Evolutionary conservation across 37 sponge, comb jelly and placozoan genomes (phyloP).

Genomic region (Halichondria panicea): DNA sequence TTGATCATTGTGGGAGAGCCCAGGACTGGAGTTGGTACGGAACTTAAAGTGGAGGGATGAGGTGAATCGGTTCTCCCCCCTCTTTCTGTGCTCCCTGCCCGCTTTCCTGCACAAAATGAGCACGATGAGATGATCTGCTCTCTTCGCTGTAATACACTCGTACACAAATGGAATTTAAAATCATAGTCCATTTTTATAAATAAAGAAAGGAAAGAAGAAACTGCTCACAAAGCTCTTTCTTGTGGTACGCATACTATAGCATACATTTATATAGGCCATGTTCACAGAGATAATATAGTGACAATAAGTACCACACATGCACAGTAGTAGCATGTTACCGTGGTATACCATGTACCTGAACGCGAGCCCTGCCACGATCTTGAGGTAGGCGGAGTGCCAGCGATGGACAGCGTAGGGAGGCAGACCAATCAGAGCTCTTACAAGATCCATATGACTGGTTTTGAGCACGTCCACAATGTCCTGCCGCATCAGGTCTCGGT

Average conservation of each 20-base stretch:
- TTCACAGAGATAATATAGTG: background rate
- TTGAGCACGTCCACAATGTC: slow-evolving; percentile 92
- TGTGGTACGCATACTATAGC: background rate
- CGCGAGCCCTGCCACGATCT: slow-evolving; percentile 16
- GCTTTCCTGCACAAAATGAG: slow-evolving; percentile 15
- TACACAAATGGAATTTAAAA: background rate
- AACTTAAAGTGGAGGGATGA: background rate
- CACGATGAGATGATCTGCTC: background rate
- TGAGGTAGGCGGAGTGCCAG: slow-evolving; percentile 51
- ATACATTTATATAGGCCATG: background rate
- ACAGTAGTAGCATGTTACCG: background rate
- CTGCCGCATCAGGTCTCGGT: slow-evolving; percentile 87
- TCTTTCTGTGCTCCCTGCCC: slow-evolving; percentile 19
- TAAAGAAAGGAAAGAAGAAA: too few species aligned
- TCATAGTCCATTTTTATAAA: too few species aligned
- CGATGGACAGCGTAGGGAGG: slow-evolving; percentile 58
- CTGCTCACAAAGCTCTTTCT: too few species aligned
- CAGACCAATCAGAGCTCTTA: slow-evolving; percentile 87
- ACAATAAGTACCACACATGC: background rate
- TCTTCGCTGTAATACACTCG: background rate
- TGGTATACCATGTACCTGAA: slow-evolving; percentile 20
- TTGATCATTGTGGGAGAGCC: too few species aligned
- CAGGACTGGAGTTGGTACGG: background rate
- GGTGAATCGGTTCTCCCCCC: background rate
- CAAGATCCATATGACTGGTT: slow-evolving; percentile 79